A percentile compares a stretch with the other conserved stretches of the same genome.
These are phyloP conservation scores for Carassius carassius DNA, from an alignment of 2,113 vertebrate species.

Conservation along the genomic window DNA sequence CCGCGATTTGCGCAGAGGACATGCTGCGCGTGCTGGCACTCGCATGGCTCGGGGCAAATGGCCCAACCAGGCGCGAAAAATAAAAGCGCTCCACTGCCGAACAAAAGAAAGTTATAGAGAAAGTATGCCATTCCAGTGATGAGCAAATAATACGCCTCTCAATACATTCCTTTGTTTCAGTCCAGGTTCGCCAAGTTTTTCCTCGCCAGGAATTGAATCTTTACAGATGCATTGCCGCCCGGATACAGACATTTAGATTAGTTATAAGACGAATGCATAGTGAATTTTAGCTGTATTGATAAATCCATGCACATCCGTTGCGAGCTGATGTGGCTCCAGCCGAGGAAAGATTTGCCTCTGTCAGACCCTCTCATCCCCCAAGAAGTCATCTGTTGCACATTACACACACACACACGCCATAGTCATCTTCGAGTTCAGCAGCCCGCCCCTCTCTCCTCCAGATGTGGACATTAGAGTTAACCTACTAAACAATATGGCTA, in stretches of 20 bases:
- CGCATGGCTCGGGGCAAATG: slow-evolving; percentile 88
- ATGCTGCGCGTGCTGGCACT: slow-evolving; percentile 89
- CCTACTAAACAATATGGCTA: slow-evolving; percentile 28
- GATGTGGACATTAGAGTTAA: slow-evolving; percentile 42
- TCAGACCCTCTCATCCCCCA: slow-evolving; percentile 64
- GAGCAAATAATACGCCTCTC: background rate
- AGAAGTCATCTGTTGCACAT: slow-evolving; percentile 79
- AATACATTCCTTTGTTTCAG: slow-evolving; percentile 56
- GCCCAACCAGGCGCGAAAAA: slow-evolving; percentile 62
- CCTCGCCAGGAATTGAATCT: background rate
- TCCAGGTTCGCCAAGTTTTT: background rate
- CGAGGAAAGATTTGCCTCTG: slow-evolving; percentile 53
- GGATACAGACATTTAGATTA: background rate
- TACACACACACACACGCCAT: slow-evolving; percentile 62
- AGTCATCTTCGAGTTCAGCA: slow-evolving; percentile 34
- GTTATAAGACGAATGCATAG: background rate
- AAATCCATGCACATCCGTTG: slow-evolving; percentile 27
- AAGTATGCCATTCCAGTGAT: slow-evolving; percentile 71
- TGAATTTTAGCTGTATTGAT: background rate
- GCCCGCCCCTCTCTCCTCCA: slow-evolving; percentile 41
- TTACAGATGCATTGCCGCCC: background rate
- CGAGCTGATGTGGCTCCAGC: slow-evolving; percentile 50
- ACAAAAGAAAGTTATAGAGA: slow-evolving; percentile 63
- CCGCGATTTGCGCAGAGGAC: slow-evolving; percentile 92
- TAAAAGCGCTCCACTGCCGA: slow-evolving; percentile 66